Conservation (phyloP, 2,113 vertebrate species). For the Malurus alboscapulatus region DNA sequence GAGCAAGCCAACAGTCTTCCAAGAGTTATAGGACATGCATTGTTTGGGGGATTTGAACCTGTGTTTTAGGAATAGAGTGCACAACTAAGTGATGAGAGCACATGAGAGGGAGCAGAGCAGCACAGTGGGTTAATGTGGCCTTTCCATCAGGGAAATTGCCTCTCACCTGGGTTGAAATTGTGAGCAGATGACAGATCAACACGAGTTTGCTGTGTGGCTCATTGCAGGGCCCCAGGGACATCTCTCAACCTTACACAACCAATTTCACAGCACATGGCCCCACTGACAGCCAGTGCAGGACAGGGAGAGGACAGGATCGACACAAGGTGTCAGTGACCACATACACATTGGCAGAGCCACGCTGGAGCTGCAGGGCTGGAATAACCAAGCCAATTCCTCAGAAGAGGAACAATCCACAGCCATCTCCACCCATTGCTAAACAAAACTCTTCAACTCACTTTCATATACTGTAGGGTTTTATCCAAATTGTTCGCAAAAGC, state of each 20-base stretch:
- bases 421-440: neutral
- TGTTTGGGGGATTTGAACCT: neutral
- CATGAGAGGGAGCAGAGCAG: rapidly evolving
- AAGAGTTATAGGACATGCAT: neutral
- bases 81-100: neutral
- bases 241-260: neutral
- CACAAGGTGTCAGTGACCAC: constrained; percentile 9
- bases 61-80: neutral
- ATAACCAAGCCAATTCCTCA: neutral
- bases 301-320: neutral
- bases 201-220: neutral
- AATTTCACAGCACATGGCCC: neutral
- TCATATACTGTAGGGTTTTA: neutral
- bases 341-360: neutral
- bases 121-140: neutral
- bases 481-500: neutral
- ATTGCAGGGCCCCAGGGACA: neutral
- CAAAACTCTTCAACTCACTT: neutral
- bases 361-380: neutral
- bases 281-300: neutral
- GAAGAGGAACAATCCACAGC: neutral
- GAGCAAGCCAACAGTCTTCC: neutral
- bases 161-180: neutral
- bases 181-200: constrained; percentile 48
- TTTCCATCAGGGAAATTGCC: neutral